These are phyloP conservation scores for Sycophila texana DNA, from an alignment of 2,888 invertebrate species.

Conservation along the genomic window DNA sequence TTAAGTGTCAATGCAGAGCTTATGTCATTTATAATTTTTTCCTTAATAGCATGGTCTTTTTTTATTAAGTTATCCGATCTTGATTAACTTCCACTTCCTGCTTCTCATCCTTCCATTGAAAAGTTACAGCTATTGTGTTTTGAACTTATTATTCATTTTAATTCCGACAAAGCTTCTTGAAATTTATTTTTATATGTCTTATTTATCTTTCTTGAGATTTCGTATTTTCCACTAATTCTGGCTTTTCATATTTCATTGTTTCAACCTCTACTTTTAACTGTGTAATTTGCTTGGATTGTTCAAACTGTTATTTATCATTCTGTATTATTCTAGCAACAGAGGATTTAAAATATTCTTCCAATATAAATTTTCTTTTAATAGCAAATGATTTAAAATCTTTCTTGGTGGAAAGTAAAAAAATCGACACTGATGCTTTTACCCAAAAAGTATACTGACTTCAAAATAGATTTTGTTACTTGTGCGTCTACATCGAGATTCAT, in stretches of 20 bases:
- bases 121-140: constrained; percentile 48
- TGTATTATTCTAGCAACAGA: constrained; percentile 67
- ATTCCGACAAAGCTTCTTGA: constrained; percentile 72
- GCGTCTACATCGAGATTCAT: constrained; percentile 76
- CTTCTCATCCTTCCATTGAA: constrained; percentile 12
- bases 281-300: constrained; percentile 76
- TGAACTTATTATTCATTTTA: constrained; percentile 68
- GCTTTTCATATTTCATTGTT: constrained; percentile 80
- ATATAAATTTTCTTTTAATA: constrained; percentile 61
- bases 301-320: constrained; percentile 71
- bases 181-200: constrained; percentile 78
- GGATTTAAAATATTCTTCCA: constrained; percentile 69
- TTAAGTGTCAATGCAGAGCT: too few species aligned
- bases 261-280: constrained; percentile 79
- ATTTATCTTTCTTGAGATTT: constrained; percentile 77
- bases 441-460: constrained; percentile 77
- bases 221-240: constrained; percentile 80
- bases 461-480: constrained; percentile 78
- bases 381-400: constrained; percentile 56
- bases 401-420: constrained; percentile 68
- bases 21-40: too few species aligned
- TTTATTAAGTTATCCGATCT: constrained; percentile 73
- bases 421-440: constrained; percentile 74
- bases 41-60: too few species aligned
- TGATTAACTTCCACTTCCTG: constrained; percentile 70